Base-by-base conservation (phyloP, 2,113 vertebrate species). In the Pseudorasbora parva region DNA sequence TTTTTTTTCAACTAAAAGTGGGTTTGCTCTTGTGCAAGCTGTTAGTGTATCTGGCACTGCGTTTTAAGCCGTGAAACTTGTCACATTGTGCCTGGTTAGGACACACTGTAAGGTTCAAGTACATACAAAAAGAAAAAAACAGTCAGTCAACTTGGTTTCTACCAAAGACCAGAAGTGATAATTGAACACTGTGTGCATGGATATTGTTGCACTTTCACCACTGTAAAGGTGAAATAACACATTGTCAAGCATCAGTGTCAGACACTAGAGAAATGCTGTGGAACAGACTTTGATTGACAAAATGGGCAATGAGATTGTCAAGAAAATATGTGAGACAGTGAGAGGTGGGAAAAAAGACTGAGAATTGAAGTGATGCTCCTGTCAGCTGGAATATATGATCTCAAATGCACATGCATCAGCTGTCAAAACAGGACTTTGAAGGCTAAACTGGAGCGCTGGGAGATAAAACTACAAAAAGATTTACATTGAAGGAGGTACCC, bases 201-300 rank as follows among this genome's bases (percentile, higher is more conserved):
- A 43, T 60, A 60, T 37, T 47, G n/a, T 21, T n/a, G 27, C 37
- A 27, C 66, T 72, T 43, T 45, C 27, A 56, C 25, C 62, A 69
- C n/a, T 60, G 6, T 74, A 45, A 43, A 60, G 73, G 76, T 51
- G 56, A 75, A 76, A 76, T 11, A 37, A 45, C 59, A 76, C 21
- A 68, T 15, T 71, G 66, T 83, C 81, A 79, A 45, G 37, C 21
- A 5, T 41, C 33, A 25, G 23, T 62, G 17, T n/a, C 27, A 47
- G 56, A 49, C 25, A 54, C 15, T n/a, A 78, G 11, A 49, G 23
- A 79, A 60, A 81, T 56, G 21, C 45, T 15, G 12, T 17, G 41
- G 76, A 76, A 76, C 21, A 57, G 57, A 87, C 45, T 74, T 23
- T 12, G 43, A 84, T 49, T 82, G 79, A 68, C 43, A 83, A 71